Conservation (phyloP, 1,140 invertebrate genomes). For the Babylonia areolata region DNA sequence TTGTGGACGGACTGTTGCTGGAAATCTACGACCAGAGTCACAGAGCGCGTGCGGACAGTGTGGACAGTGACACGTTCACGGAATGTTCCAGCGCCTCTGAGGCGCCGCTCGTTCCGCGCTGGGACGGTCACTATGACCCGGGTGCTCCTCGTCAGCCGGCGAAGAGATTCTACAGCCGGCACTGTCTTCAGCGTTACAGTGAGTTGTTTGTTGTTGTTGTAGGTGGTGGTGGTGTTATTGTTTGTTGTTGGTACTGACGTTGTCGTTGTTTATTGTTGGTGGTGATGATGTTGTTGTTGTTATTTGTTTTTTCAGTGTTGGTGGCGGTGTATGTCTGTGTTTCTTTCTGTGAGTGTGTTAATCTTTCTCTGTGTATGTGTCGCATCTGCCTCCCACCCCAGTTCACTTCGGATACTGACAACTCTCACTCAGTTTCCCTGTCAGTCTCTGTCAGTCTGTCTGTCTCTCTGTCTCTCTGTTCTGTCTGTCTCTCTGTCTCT, state of each 20-base stretch:
- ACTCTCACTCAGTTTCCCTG: background rate
- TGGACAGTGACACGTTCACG: slow-evolving; percentile 75
- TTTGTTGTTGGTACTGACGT: too few species aligned
- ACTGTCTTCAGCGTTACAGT: background rate
- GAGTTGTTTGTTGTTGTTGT: too few species aligned
- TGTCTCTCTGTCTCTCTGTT: background rate
- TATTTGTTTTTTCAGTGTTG: too few species aligned
- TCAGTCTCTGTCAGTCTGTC: background rate
- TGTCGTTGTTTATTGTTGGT: too few species aligned
- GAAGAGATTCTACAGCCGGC: background rate
- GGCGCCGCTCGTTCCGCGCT: background rate
- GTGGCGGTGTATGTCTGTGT: too few species aligned
- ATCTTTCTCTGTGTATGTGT: too few species aligned
- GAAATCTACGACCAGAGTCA: slow-evolving; percentile 76
- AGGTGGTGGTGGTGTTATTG: too few species aligned
- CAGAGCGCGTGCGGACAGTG: slow-evolving; percentile 68
- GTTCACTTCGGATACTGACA: too few species aligned
- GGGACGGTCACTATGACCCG: background rate
- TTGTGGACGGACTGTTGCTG: slow-evolving; percentile 74
- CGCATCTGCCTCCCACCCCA: too few species aligned
- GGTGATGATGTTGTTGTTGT: too few species aligned
- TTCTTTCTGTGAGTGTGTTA: too few species aligned
- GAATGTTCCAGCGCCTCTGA: slow-evolving; percentile 74
- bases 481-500: background rate
- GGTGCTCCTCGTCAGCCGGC: background rate